Conservation (phyloP, 1,140 invertebrate genomes). For the Panonychus citri region DNA sequence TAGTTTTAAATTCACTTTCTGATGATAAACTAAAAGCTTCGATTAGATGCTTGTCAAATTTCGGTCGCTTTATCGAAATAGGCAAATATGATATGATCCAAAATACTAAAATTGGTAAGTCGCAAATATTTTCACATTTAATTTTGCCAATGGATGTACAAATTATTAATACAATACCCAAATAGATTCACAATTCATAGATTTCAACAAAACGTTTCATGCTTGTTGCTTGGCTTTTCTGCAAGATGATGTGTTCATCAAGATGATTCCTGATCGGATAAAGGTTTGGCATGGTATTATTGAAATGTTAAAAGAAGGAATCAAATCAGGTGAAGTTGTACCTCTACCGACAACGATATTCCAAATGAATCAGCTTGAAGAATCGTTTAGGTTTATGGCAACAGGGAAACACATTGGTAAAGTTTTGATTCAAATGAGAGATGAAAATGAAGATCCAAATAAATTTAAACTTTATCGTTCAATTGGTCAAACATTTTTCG, state of each 20-base stretch:
- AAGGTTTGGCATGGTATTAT: not conserved
- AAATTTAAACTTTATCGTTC: constrained; percentile 20
- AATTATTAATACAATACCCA: too few relatives aligned
- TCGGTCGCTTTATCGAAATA: constrained; percentile 86
- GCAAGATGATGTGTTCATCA: constrained; percentile 23
- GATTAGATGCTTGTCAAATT: constrained; percentile 58
- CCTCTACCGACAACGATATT: constrained; percentile 62
- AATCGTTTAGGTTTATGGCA: constrained; percentile 85
- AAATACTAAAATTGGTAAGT: too few relatives aligned
- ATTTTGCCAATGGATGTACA: too few relatives aligned
- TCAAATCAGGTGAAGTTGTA: constrained; percentile 52
- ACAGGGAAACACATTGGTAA: constrained; percentile 90
- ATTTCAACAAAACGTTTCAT: constrained; percentile 86
- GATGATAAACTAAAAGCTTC: constrained; percentile 2
- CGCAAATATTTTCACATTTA: too few relatives aligned
- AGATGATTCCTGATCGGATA: not conserved
- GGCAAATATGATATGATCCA: constrained; percentile 93
- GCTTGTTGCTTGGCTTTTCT: constrained; percentile 78
- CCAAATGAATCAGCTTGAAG: constrained; percentile 57
- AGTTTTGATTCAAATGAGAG: constrained; percentile 34
- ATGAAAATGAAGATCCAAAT: constrained; percentile 10
- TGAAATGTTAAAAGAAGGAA: constrained; percentile 47
- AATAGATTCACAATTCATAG: constrained; percentile 41
- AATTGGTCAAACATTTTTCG: constrained; percentile 57
- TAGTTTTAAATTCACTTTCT: constrained; percentile 34